These are phyloP conservation scores for Alaudala cheleensis DNA, from an alignment of 2,113 vertebrate genomes.

Conservation along the genomic window DNA sequence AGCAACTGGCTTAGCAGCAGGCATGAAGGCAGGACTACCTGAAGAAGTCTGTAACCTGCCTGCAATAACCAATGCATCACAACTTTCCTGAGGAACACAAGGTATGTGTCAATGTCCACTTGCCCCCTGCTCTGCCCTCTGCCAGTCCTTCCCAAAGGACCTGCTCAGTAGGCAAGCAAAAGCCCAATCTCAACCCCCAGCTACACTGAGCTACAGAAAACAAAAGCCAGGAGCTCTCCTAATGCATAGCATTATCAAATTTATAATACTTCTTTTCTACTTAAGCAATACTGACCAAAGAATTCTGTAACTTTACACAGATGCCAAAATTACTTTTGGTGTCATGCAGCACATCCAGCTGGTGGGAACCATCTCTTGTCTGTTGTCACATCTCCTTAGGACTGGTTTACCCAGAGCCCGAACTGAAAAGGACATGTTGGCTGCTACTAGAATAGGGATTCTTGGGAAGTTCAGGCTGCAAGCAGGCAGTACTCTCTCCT, in stretches of 20 bases:
- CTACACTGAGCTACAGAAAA: background rate
- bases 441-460: background rate
- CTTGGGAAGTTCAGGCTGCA: background rate
- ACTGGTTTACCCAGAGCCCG: background rate
- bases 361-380: background rate
- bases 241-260: background rate
- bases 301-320: background rate
- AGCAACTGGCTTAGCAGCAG: background rate
- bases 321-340: background rate
- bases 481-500: background rate
- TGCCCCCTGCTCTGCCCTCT: background rate
- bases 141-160: background rate
- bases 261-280: background rate
- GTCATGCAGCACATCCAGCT: background rate
- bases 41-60: background rate
- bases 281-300: background rate
- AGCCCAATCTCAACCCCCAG: background rate
- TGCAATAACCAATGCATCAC: background rate
- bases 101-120: background rate
- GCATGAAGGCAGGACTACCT: background rate
- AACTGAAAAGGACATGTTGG: rapidly evolving
- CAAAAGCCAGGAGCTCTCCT: background rate
- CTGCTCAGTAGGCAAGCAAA: background rate
- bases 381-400: background rate
- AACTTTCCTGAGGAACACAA: background rate